A percentile compares a stretch with the other conserved stretches of the same genome.
phyloP scores from a whole-genome alignment of 2,797 vertebrate genomes.

The Glyptemys insculpta region DNA sequence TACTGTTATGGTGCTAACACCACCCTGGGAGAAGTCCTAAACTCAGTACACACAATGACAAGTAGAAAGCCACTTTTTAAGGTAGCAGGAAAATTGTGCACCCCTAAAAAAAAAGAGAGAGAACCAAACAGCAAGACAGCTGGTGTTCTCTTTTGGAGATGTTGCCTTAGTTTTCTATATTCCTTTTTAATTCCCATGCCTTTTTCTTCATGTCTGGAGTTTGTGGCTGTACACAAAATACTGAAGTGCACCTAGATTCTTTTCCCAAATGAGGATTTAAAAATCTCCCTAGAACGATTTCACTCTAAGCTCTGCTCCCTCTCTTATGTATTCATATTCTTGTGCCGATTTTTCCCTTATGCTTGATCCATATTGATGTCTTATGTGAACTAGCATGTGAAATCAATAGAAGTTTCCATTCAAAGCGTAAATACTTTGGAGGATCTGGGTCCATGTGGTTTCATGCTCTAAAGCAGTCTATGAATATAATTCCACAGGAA shows the following conservation, averaged over 20 bases:
- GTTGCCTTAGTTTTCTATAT: neutral
- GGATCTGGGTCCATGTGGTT: neutral
- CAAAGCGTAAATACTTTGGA: conserved; percentile 32
- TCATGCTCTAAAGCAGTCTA: neutral
- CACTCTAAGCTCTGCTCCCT: neutral
- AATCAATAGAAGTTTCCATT: conserved; percentile 21
- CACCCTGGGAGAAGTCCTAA: neutral
- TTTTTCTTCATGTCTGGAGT: neutral
- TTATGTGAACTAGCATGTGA: neutral
- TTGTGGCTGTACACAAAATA: neutral
- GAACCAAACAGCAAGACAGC: neutral
- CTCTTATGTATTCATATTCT: conserved; percentile 1
- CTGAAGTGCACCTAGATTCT: neutral
- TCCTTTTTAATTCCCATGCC: neutral
- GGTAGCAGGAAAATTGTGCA: neutral
- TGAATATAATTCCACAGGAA: neutral
- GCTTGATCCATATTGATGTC: neutral
- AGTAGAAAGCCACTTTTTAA: neutral
- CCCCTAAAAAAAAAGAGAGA: neutral
- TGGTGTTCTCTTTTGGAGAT: neutral
- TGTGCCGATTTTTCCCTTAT: conserved; percentile 11
- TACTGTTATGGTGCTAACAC: rapidly evolving
- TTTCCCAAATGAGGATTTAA: neutral
- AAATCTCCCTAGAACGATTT: conserved; percentile 12
- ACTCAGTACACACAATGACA: neutral